Conservation (phyloP, 2,888 invertebrate genomes). For the Pachydiplax longipennis region DNA sequence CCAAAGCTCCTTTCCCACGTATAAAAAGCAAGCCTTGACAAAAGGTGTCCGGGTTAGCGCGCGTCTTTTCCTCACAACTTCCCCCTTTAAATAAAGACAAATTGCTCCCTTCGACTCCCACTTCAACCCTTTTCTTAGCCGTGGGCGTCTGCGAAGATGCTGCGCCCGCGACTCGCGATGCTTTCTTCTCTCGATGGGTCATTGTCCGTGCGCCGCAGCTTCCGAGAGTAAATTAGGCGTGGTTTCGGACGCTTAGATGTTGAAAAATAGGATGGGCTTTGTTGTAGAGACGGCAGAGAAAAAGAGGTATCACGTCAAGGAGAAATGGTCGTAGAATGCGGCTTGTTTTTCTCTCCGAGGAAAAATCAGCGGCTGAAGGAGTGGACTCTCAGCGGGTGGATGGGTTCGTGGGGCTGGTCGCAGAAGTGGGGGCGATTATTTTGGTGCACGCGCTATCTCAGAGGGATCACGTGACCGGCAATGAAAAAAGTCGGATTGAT, state of each 20-base stretch:
- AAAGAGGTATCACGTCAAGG: neutral
- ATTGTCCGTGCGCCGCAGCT: neutral
- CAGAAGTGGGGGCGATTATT: too few species aligned
- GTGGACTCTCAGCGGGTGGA: too few species aligned
- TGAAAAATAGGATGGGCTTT: neutral
- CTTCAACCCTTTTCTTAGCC: neutral
- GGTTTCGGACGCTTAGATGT: neutral
- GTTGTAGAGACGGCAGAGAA: neutral
- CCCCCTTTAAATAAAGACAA: neutral
- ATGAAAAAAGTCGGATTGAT: too few species aligned
- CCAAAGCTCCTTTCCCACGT: neutral
- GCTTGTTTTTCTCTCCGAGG: neutral
- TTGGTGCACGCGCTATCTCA: too few species aligned
- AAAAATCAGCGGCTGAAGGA: too few species aligned
- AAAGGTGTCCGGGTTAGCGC: neutral
- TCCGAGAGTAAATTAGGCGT: neutral
- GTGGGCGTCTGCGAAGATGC: neutral
- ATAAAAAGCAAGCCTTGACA: neutral
- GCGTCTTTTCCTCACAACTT: neutral
- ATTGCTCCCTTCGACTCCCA: neutral
- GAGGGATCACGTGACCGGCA: too few species aligned
- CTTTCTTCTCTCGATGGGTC: neutral
- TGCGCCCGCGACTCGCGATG: neutral
- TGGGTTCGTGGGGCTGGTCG: too few species aligned
- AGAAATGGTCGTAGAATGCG: neutral